A percentile compares a stretch with the other conserved stretches of the same genome.
phyloP scores from a whole-genome alignment of 1,140 invertebrate genomes.

The Lasioglossum albipes region DNA sequence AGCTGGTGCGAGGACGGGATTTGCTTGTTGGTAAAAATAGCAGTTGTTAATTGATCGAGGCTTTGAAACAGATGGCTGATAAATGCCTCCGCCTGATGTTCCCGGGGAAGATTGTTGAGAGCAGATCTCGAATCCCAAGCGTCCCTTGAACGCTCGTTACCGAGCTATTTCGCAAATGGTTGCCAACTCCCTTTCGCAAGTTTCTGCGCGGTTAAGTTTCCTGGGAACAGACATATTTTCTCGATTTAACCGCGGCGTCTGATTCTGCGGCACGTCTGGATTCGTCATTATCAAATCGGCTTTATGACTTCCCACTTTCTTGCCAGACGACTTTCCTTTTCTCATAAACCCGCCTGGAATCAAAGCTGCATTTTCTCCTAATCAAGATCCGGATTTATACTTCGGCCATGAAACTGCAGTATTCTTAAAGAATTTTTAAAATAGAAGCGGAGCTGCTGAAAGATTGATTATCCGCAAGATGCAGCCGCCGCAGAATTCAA shows the following conservation, averaged over 20 bases:
- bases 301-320: not conserved
- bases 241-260: not conserved
- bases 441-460: no score
- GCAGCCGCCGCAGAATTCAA: no score
- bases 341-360: no score
- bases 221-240: not conserved
- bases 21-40: not conserved
- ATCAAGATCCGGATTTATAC: no score
- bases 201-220: slow-evolving; percentile 37
- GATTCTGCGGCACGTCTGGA: not conserved
- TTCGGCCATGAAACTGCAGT: not conserved
- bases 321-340: not conserved
- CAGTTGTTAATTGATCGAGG: not conserved
- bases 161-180: slow-evolving; percentile 43
- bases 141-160: slow-evolving; percentile 31
- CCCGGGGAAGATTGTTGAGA: not conserved
- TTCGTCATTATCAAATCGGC: not conserved
- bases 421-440: no score
- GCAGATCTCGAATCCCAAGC: not conserved
- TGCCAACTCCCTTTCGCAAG: slow-evolving; percentile 29
- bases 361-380: no score
- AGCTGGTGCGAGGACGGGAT: no score
- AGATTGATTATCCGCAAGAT: no score
- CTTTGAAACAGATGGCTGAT: not conserved
- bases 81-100: not conserved